Evolutionary conservation across 2,888 invertebrate species (phyloP), one percentile per base, ranked within the genome.

Genomic region (Nomada lathburiana): DNA sequence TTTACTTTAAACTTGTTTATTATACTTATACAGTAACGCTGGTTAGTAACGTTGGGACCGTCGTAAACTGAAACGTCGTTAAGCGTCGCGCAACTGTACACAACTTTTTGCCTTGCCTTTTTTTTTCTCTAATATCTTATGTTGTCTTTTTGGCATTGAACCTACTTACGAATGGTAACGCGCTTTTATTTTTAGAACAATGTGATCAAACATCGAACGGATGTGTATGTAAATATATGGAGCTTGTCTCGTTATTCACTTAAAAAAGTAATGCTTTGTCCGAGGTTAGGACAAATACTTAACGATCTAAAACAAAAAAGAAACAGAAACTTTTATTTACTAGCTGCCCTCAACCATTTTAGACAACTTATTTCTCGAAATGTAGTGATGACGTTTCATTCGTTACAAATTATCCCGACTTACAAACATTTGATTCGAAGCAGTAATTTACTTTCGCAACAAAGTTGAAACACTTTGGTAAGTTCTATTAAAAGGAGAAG

Each of bases 111-210:
- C 0, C 23, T 10, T 50, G 5, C 10, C n/a, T 13, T 47, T 11
- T n/a, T 11, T 18, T 18, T 50, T 50, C 10, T 29, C 0, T 50
- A 36, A 36, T 36, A 5, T 20, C 47, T 36, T 3, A 16, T 13
- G 11, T 47, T 47, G 47, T 47, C 16, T 47, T 36, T 59, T 10
- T 13, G 11, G 13, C 16, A 23, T 42, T 20, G 11, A 3, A 57
- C 23, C 20, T 20, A n/a, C 10, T 16, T 47, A 1, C 23, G 52
- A 5, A 72, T 42, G 42, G 36, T 20, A 59, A 59, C 7, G 29
- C 65, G 52, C 29, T 68, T 36, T 42, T 68, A 16, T 68, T 68
- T 68, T 23, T 55, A 55, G 20, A 23, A 10, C 9, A 18, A 57
- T 13, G 26, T 26, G n/a, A n/a, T 53, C n/a, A 53, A 53, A 53